These are phyloP conservation scores for Trichopria drosophilae DNA, from an alignment of 2,888 invertebrate species.

Conservation along the genomic window DNA sequence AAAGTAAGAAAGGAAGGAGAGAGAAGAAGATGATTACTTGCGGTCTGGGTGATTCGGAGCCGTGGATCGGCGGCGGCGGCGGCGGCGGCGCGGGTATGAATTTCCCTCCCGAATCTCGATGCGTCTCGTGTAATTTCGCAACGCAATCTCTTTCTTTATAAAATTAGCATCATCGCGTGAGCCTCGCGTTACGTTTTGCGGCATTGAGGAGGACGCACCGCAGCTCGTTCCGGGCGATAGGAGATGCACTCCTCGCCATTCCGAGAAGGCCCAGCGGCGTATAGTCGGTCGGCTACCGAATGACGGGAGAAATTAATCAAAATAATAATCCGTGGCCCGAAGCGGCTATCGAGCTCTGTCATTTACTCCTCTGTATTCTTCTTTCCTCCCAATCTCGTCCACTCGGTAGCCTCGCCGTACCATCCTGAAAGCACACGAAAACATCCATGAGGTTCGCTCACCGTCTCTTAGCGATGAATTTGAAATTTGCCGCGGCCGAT, in stretches of 20 bases:
- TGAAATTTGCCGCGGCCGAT: too few relatives aligned
- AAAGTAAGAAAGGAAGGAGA: too few relatives aligned
- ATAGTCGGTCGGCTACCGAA: slow-evolving; percentile 47
- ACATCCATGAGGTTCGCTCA: too few relatives aligned
- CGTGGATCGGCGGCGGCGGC: too few relatives aligned
- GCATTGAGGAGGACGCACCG: not conserved
- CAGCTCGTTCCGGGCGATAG: slow-evolving; percentile 11
- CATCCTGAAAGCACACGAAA: too few relatives aligned
- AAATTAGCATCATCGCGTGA: slow-evolving; percentile 11
- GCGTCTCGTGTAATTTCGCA: too few relatives aligned
- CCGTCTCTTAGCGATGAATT: too few relatives aligned
- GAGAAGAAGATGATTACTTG: too few relatives aligned
- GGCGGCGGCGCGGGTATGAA: too few relatives aligned
- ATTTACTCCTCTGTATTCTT: slow-evolving; percentile 43
- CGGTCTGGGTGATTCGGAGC: too few relatives aligned
- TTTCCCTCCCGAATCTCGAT: too few relatives aligned
- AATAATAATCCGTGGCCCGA: slow-evolving; percentile 47
- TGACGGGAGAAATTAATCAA: slow-evolving; percentile 51
- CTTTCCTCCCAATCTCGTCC: slow-evolving; percentile 38
- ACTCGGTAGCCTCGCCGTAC: slow-evolving; percentile 38
- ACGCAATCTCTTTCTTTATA: slow-evolving; percentile 14
- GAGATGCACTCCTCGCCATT: slow-evolving; percentile 30
- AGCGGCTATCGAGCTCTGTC: slow-evolving; percentile 45
- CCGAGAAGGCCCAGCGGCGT: slow-evolving; percentile 41
- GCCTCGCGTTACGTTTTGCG: slow-evolving; percentile 1